A percentile compares a stretch with the other conserved stretches of the same genome.
These are phyloP conservation scores for Stenodera caucasica DNA, from an alignment of 2,888 invertebrate genomes.

Conservation along the genomic window DNA sequence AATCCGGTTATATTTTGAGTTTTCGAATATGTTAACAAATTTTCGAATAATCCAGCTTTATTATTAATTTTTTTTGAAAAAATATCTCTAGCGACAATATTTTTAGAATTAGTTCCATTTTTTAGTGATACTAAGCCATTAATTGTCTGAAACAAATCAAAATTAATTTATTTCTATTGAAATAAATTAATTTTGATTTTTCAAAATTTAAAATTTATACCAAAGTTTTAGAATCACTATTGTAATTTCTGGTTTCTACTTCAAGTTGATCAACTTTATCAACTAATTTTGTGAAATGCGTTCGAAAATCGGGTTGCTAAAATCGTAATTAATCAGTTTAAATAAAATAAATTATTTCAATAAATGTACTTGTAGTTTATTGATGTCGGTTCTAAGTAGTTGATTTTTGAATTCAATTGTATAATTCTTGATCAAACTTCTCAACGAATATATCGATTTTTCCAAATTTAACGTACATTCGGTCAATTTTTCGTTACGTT, in stretches of 20 bases:
- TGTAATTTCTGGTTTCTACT: neutral
- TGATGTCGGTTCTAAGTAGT: constrained; percentile 1
- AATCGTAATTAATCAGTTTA: neutral
- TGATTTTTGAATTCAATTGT: neutral
- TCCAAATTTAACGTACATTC: constrained; percentile 10
- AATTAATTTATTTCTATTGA: neutral
- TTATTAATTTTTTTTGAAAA: constrained; percentile 38
- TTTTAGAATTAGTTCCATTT: constrained; percentile 26
- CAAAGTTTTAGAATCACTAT: neutral
- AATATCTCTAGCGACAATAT: constrained; percentile 34
- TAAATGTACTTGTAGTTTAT: constrained; percentile 18
- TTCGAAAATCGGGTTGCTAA: neutral
- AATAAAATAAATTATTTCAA: neutral
- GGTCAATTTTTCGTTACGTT: neutral
- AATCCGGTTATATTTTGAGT: constrained; percentile 43
- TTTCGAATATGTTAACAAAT: constrained; percentile 43
- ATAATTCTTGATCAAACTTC: neutral
- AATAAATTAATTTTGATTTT: neutral
- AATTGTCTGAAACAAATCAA: constrained; percentile 36
- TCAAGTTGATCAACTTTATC: neutral
- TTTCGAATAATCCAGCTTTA: constrained; percentile 40
- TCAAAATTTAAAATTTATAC: neutral
- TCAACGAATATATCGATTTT: neutral
- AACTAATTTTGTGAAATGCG: neutral
- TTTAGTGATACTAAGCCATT: constrained; percentile 36